Base-by-base conservation (phyloP, 2,888 invertebrate genomes). In the Latrodectus hesperus region DNA sequence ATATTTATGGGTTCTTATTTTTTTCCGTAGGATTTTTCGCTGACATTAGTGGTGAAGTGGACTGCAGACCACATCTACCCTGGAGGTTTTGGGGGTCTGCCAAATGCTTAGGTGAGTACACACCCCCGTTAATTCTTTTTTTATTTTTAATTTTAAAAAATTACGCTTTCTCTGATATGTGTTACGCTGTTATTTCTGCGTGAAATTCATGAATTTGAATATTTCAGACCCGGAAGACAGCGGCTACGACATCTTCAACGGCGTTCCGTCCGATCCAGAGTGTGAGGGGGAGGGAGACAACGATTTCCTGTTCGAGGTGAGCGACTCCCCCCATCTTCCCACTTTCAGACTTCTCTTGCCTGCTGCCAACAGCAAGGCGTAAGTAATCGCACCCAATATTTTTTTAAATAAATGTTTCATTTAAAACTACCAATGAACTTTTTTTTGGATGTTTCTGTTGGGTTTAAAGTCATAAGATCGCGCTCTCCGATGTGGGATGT, bases 241-340 rank as follows among this genome's bases (percentile, higher is more conserved):
- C 75, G 91, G 91, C n/a, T 91, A 90, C 75, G 91, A 91, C 84
- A 90, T 91, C 22, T 91, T 91, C 9, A 90, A 90, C 65, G 91
- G 90, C 80, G 89, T 91, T 71, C 91, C 91, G 8, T 89, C 89
- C 16, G 90, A 90, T 10, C 89, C 89, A 9, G 90, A 90, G 72
- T 89, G 89, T 26, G 90, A 90, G 91, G 89, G 88, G 73, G 87
- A 85, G 92, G 90, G 91, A 60, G 89, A 90, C 71, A 94, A 94
- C 90, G 94, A 95, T 91, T 94, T 96, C 89, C 96, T 96, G 92
- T 95, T 97, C 91, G 96, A 97, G 92, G 95, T 95, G 92, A 95
- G 96, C 90, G 96, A 96, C 91, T 94, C 94, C 77, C 95, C 96
- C 49, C 93, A 97, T 85, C 96, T 97, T 14, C 96, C 96, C 79